A percentile compares a stretch with the other conserved stretches of the same genome.
Conservation (phyloP, 92 coral and sea anemone species). For the Diadumene lineata region DNA sequence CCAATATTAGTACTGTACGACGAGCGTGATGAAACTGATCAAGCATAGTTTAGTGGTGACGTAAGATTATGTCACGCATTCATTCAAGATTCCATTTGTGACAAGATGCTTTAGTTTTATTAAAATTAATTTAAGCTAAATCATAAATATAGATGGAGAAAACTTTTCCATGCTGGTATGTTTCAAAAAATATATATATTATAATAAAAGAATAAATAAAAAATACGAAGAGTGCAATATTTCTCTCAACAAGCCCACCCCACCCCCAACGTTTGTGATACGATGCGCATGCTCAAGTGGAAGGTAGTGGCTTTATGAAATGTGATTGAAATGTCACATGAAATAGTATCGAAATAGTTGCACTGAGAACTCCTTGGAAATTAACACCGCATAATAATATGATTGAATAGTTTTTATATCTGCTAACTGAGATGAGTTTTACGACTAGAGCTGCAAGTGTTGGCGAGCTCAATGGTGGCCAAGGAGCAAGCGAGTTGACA, state of each 20-base stretch:
- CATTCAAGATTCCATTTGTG: background rate
- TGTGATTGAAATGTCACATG: constrained; percentile 26
- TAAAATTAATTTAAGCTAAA: too few species aligned
- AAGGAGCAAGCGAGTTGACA: constrained; percentile 48
- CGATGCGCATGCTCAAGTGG: constrained; percentile 41
- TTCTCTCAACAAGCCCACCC: too few species aligned
- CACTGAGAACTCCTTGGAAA: background rate
- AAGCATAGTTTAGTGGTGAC: background rate
- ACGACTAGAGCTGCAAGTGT: constrained; percentile 56
- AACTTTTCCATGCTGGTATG: too few species aligned
- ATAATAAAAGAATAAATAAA: too few species aligned
- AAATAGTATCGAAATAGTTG: background rate
- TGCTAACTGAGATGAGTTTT: constrained; percentile 26
- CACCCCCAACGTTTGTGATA: constrained; percentile 21
- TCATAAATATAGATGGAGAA: too few species aligned
- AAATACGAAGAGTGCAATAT: too few species aligned
- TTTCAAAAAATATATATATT: too few species aligned
- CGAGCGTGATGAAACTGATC: background rate
- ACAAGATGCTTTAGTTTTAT: too few species aligned
- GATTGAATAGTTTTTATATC: background rate
- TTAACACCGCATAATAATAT: background rate
- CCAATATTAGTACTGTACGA: too few species aligned
- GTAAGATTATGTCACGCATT: background rate
- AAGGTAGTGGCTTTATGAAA: constrained; percentile 19
- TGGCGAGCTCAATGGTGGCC: constrained; percentile 87